Evolutionary conservation across 1,140 invertebrate species (phyloP).

Genomic region (Triops cancriformis): DNA sequence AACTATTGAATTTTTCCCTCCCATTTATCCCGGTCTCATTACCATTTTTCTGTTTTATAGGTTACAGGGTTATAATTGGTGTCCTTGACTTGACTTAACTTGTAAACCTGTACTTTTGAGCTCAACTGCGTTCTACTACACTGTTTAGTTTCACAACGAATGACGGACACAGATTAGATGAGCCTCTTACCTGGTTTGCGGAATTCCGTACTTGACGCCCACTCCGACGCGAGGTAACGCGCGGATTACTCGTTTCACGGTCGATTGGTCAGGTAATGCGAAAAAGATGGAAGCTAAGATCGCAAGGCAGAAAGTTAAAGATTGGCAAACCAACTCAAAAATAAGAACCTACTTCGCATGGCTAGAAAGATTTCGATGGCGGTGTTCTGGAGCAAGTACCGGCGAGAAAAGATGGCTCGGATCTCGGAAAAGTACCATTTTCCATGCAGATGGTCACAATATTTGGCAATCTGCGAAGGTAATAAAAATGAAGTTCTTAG

Average conservation of each 20-base stretch:
- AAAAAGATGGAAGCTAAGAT: conserved; percentile 94
- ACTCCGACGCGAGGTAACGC: conserved; percentile 95
- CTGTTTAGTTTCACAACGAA: no score
- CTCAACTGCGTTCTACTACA: no score
- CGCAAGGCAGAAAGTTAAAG: no score
- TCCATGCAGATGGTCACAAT: conserved; percentile 94
- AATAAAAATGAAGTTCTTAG: no score
- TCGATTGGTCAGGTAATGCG: conserved; percentile 90
- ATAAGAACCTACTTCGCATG: conserved; percentile 77
- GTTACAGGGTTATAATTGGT: no score
- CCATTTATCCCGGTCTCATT: no score
- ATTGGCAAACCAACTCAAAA: neutral
- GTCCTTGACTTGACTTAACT: no score
- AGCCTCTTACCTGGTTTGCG: conserved; percentile 78
- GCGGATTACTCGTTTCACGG: conserved; percentile 97
- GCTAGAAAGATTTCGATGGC: conserved; percentile 98
- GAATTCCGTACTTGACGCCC: conserved; percentile 97
- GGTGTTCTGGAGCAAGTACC: conserved; percentile 92
- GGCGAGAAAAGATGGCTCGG: conserved; percentile 91
- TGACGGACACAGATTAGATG: neutral
- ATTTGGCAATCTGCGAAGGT: conserved; percentile 75
- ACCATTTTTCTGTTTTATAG: no score
- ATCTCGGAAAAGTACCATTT: conserved; percentile 99
- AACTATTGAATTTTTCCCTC: no score
- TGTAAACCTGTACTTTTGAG: no score